Percentiles rank a stretch among this genome's conserved stretches.
These are phyloP conservation scores for Sandelia bainsii DNA, from an alignment of 2,797 vertebrate genomes.

Conservation along the genomic window DNA sequence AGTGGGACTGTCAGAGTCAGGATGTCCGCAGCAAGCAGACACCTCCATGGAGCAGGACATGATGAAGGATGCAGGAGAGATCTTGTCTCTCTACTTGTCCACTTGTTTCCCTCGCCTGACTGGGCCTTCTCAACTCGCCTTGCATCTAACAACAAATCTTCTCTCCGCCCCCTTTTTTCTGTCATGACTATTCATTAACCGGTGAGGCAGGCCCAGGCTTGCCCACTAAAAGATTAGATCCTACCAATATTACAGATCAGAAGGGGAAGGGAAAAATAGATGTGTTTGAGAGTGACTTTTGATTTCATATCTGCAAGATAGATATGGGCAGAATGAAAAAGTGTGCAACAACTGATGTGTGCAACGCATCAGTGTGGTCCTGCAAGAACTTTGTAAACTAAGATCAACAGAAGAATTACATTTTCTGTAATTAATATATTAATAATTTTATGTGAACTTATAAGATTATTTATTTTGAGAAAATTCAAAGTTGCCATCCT, in stretches of 20 bases:
- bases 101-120: conserved; percentile 71
- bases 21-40: conserved; percentile 19
- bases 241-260: conserved; percentile 82
- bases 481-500: neutral
- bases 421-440: neutral
- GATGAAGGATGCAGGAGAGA: conserved; percentile 66
- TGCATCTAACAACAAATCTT: conserved; percentile 94
- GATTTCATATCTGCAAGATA: conserved; percentile 8
- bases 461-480: too few relatives aligned
- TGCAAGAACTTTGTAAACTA: neutral
- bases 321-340: neutral
- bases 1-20: conserved; percentile 19
- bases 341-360: neutral
- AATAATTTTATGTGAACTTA: neutral
- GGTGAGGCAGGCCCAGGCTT: conserved; percentile 91
- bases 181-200: conserved; percentile 94
- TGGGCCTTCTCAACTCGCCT: conserved; percentile 88
- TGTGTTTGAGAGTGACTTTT: conserved; percentile 9
- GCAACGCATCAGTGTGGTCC: neutral
- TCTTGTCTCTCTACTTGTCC: conserved; percentile 53
- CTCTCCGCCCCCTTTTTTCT: conserved; percentile 84
- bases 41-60: conserved; percentile 47
- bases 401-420: neutral
- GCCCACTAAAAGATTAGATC: conserved; percentile 87
- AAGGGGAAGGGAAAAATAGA: conserved; percentile 22